A percentile compares a stretch with the other conserved stretches of the same genome.
phyloP scores from a whole-genome alignment of 2,888 invertebrate species.

The Hyposoter didymator region DNA sequence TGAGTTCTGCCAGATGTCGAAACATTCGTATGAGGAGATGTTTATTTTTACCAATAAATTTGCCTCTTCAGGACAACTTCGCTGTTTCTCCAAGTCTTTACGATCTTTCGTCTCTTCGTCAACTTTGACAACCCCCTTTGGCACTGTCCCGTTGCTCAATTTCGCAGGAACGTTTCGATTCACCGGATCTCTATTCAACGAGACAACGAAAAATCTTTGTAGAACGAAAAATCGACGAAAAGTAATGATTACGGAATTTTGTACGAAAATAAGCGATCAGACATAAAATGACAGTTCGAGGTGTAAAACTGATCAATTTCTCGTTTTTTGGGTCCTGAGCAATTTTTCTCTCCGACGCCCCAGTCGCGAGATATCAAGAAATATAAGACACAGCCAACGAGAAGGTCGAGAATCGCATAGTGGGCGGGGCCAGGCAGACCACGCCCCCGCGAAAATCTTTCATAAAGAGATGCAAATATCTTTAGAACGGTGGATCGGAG shows the following conservation, averaged over 20 bases:
- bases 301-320: background rate
- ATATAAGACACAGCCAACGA: background rate
- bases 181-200: slow-evolving; percentile 54
- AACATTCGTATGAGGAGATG: background rate
- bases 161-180: slow-evolving; percentile 74
- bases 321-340: background rate
- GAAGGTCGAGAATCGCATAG: too few species aligned
- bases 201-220: background rate
- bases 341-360: background rate
- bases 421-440: background rate
- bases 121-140: slow-evolving; percentile 76
- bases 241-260: background rate
- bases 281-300: background rate
- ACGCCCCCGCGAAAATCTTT: background rate
- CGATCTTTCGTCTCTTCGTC: slow-evolving; percentile 72
- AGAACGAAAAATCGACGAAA: background rate
- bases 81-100: slow-evolving; percentile 79
- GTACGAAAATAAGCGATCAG: background rate
- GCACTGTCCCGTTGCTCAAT: slow-evolving; percentile 82
- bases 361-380: background rate
- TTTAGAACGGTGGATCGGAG: background rate
- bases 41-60: slow-evolving; percentile 77
- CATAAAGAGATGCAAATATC: background rate
- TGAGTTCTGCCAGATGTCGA: background rate
- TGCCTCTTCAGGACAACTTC: slow-evolving; percentile 79